Base-by-base conservation (phyloP, 2,113 vertebrate species). In the Oxyura jamaicensis region DNA sequence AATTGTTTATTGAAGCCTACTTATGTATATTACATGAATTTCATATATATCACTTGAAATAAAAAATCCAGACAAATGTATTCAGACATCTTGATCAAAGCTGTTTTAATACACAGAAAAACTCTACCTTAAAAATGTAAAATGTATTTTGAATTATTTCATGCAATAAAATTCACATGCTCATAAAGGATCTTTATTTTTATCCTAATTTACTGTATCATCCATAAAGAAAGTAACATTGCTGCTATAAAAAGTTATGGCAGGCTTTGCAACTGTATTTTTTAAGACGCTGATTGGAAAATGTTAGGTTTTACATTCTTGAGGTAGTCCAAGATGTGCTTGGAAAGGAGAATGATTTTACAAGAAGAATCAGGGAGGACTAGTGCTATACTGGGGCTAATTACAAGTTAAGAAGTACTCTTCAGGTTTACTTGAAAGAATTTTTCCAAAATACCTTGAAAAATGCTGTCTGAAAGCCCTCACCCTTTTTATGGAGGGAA, bases 181-280 rank as follows among this genome's bases (percentile, higher is more conserved):
- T n/a, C n/a, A n/a, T n/a, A n/a, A n/a, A n/a, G n/a, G n/a, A n/a
- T n/a, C n/a, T n/a, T 91, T 73, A 91, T 91, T 85, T 95, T 72
- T 79, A 62, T 83, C 76, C 77, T 88, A 74, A 77, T 91, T 95
- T 93, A 93, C 46, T 77, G 11, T 73, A 31, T 73, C 72, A 58
- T 90, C 58, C 65, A 39, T 93, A 94, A 93, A 94, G 71, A 67
- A 67, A 75, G 58, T 73, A 95, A 91, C 92, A 86, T 46, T 80
- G 50, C 46, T 16, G 3, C 79, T 73, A 60, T 89, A 84, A 95
- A 92, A 96, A 26, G 39, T 92, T 92, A 89, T 11, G 5, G 44
- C 26, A 8, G 69, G 42, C 66, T 96, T 84, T 95, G 73, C 66
- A 76, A 67, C 55, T 91, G 5, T 73, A 16, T 56, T 83, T 76